A percentile compares a stretch with the other conserved stretches of the same genome.
Evolutionary conservation across 2,888 invertebrate genomes (phyloP).

Genomic region (Subacronicta megacephala): DNA sequence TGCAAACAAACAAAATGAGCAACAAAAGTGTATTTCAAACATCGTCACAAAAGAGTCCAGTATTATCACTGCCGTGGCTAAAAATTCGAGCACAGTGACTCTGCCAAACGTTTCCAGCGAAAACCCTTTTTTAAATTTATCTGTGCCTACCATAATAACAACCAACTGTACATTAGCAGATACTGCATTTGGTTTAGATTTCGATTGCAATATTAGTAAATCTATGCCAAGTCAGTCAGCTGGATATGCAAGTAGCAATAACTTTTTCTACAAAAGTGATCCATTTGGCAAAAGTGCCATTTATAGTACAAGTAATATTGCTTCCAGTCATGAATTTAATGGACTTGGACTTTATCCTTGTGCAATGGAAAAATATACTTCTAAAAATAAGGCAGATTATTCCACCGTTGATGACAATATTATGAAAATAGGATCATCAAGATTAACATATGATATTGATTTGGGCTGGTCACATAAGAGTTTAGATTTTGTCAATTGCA

Average conservation of each 20-base stretch:
- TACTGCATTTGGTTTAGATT: constrained; percentile 77
- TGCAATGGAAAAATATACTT: constrained; percentile 84
- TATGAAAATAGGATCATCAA: constrained; percentile 84
- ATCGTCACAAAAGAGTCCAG: constrained; percentile 62
- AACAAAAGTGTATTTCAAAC: constrained; percentile 68
- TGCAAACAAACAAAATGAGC: constrained; percentile 66
- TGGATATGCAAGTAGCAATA: constrained; percentile 71
- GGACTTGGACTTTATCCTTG: constrained; percentile 84
- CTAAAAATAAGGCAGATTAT: constrained; percentile 82
- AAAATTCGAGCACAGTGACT: constrained; percentile 61
- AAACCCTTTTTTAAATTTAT: constrained; percentile 81
- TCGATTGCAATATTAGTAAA: constrained; percentile 81
- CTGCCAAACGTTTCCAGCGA: constrained; percentile 69
- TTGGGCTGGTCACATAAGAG: constrained; percentile 87
- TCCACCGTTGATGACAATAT: constrained; percentile 82
- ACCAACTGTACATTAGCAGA: constrained; percentile 75
- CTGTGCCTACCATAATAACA: constrained; percentile 78
- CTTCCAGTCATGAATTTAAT: constrained; percentile 83
- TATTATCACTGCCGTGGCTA: constrained; percentile 46
- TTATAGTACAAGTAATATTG: constrained; percentile 84
- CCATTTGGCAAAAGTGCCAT: constrained; percentile 82
- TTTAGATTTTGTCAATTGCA: constrained; percentile 83
- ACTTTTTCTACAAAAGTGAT: constrained; percentile 84
- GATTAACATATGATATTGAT: constrained; percentile 86
- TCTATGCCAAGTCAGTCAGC: constrained; percentile 71